These are phyloP conservation scores for Neuroterus valhalla DNA, from an alignment of 1,140 invertebrate species.

Conservation along the genomic window DNA sequence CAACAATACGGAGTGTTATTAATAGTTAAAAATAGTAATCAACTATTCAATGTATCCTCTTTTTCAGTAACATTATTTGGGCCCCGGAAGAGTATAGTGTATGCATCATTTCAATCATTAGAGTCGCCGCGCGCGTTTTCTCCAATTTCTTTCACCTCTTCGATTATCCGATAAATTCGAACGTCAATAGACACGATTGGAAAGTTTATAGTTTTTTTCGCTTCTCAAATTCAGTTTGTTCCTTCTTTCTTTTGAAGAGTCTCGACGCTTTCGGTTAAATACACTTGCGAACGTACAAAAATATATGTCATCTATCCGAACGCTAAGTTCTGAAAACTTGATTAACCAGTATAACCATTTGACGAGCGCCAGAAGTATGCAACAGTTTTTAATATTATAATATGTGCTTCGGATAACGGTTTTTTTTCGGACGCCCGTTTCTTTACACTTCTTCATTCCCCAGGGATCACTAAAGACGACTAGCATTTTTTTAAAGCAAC, in stretches of 20 bases:
- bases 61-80: constrained; percentile 69
- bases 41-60: constrained; percentile 54
- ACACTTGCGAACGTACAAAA: constrained; percentile 74
- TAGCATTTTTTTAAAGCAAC: constrained; percentile 17
- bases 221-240: constrained; percentile 31
- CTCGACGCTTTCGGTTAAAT: constrained; percentile 58
- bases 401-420: not conserved
- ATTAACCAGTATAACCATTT: constrained; percentile 63
- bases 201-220: constrained; percentile 35
- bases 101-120: constrained; percentile 56
- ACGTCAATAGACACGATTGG: constrained; percentile 43
- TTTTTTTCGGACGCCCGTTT: constrained; percentile 17
- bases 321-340: constrained; percentile 72
- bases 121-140: constrained; percentile 62
- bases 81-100: constrained; percentile 72
- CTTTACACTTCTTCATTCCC: constrained; percentile 17
- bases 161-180: constrained; percentile 32
- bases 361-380: constrained; percentile 55
- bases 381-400: constrained; percentile 1
- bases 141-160: constrained; percentile 29
- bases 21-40: constrained; percentile 70
- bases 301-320: constrained; percentile 73
- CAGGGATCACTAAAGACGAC: constrained; percentile 22
- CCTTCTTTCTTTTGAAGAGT: constrained; percentile 42
- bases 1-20: constrained; percentile 70